Conservation (phyloP, 2,888 invertebrate genomes). For the Tenthredo amoena region DNA sequence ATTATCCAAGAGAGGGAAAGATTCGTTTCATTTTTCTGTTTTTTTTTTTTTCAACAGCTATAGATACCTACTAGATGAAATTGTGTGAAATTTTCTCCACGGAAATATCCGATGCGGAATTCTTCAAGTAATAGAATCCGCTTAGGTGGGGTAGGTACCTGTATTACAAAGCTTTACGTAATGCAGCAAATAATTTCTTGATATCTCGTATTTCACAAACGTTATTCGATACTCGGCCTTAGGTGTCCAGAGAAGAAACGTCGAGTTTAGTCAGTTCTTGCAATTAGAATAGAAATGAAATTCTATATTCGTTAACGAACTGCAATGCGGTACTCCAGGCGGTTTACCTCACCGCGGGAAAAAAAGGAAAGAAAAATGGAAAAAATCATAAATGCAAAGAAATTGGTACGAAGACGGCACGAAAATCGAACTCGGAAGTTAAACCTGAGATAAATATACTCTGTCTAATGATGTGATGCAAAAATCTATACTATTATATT, state of each 20-base stretch:
- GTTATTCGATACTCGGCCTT: not conserved
- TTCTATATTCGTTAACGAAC: constrained; percentile 4
- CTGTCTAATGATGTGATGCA: not conserved
- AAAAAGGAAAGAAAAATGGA: not conserved
- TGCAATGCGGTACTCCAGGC: not conserved
- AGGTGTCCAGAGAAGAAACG: not conserved
- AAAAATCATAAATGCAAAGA: not conserved
- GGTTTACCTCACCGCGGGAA: not conserved
- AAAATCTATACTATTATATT: not conserved
- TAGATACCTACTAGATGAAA: not conserved
- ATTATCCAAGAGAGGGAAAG: not conserved
- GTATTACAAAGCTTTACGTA: not conserved
- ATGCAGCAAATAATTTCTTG: not conserved
- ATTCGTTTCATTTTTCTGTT: not conserved
- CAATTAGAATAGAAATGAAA: constrained; percentile 5
- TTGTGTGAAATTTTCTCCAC: not conserved
- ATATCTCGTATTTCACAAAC: constrained; percentile 6
- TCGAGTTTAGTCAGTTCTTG: not conserved
- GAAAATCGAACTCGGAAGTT: not conserved
- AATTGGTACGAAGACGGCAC: not conserved
- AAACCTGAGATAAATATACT: not conserved
- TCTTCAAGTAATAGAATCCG: not conserved
- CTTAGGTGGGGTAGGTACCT: too few species aligned
- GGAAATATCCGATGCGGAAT: not conserved
- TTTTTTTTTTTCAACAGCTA: not conserved